Evolutionary conservation across 2,797 vertebrate species (phyloP), one percentile per base, ranked within the genome.

Genomic region (Caiman crocodilus): DNA sequence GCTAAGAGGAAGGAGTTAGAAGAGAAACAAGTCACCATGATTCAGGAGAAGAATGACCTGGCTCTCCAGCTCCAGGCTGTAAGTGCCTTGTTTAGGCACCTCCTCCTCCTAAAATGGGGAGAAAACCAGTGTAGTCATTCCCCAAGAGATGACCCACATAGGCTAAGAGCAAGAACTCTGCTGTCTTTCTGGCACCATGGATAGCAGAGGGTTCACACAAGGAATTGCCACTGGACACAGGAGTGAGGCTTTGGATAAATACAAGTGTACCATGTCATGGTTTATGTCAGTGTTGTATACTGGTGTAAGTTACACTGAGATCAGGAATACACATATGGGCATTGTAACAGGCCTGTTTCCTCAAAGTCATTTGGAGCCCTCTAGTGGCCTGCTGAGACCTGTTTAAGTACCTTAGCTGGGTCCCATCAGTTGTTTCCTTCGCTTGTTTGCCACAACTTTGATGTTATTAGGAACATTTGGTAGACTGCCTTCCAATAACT

Each of bases 21-120:
- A 96, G 99, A 99, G 97, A 98, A 98, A 55, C 99, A 99, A 85
- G 98, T 99, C 96, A 98, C 98, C 85, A 98, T 99, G 97, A 97
- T 96, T 82, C 98, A 98, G 93, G 98, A 99, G 97, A 99, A 99
- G 98, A 99, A 99, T 0, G 99, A 99, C 94, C 97, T 99, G 89
- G 97, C 98, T 30, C 98, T 99, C 58, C 99, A 99, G 96, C 98
- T 99, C 79, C 99, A 99, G 97, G 99, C 99, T 95, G 98, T 98
- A 98, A 98, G 97, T 95, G 26, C 69, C 15, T 84, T 69, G 5
- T 14, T 14, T n/a, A 15, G 10, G 21, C 91, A 82, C 23, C 2
- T 18, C 20, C 26, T 64, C 42, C 74, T 13, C 84, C 55, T 7
- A 12, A 28, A 16, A 14, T 13, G 11, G 7, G 57, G 20, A 55